A percentile compares a stretch with the other conserved stretches of the same genome.
phyloP scores from a whole-genome alignment of 2,797 vertebrate species.

The Oreochromis mossambicus region DNA sequence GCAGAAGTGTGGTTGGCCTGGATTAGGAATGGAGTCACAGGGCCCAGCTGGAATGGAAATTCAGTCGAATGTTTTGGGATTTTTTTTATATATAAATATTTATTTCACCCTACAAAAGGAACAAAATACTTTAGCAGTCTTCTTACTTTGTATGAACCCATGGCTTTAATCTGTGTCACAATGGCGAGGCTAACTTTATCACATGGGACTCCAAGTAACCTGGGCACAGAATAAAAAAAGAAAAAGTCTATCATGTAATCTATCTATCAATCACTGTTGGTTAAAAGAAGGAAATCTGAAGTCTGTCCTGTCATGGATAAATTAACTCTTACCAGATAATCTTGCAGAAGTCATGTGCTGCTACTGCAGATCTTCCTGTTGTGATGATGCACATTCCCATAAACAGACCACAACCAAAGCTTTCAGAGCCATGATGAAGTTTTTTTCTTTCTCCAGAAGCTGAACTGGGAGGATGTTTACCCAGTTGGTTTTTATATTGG shows the following conservation, averaged over 20 bases:
- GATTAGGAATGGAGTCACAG: slow-evolving; percentile 4
- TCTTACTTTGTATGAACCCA: slow-evolving; percentile 51
- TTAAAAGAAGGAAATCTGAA: background rate
- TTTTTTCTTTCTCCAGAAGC: background rate
- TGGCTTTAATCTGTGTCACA: slow-evolving; percentile 51
- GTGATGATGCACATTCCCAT: slow-evolving; percentile 30
- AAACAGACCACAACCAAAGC: slow-evolving; percentile 3
- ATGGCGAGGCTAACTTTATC: slow-evolving; percentile 29
- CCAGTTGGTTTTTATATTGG: background rate
- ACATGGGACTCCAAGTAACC: slow-evolving; percentile 53
- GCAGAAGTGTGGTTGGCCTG: slow-evolving; percentile 58
- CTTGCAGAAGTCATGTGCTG: slow-evolving; percentile 44
- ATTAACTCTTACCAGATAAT: slow-evolving; percentile 52
- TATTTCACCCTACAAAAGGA: background rate
- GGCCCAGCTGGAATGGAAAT: slow-evolving; percentile 24
- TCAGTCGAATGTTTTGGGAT: background rate
- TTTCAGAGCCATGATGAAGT: slow-evolving; percentile 29
- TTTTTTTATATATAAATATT: background rate
- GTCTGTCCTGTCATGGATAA: background rate
- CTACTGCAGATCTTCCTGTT: background rate
- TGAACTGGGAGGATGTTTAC: background rate
- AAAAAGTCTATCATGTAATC: background rate
- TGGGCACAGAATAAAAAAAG: background rate
- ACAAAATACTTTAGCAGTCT: background rate
- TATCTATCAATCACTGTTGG: background rate